phyloP scores from a whole-genome alignment of 2,113 vertebrate species.

The Heterotilapia buettikoferi region DNA sequence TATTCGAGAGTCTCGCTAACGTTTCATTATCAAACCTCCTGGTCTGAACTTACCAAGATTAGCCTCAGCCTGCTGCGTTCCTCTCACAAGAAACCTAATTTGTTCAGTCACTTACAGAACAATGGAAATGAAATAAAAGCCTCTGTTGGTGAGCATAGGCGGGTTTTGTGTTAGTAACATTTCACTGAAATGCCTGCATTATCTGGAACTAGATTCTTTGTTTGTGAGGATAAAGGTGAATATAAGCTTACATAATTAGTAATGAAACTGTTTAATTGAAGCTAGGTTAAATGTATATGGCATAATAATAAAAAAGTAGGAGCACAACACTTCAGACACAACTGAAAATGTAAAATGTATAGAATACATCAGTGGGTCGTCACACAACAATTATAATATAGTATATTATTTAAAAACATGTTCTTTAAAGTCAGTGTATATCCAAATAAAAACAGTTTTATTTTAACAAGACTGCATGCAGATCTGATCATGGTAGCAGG shows the following conservation, averaged over 20 bases:
- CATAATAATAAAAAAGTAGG: background rate
- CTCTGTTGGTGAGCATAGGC: background rate
- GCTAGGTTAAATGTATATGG: background rate
- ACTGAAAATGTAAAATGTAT: background rate
- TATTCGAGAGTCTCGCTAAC: background rate
- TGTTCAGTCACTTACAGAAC: background rate
- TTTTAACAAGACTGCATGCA: background rate
- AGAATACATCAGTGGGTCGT: background rate
- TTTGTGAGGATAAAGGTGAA: background rate
- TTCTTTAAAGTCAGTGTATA: background rate
- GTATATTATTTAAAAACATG: background rate
- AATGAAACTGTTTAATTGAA: background rate
- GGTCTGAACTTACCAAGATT: background rate
- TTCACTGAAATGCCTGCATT: background rate
- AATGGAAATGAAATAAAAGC: background rate
- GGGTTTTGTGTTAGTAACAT: background rate
- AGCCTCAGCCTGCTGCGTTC: background rate
- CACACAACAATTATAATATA: background rate
- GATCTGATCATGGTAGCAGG: background rate
- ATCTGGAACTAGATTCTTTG: background rate
- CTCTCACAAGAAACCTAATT: background rate
- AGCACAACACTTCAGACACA: background rate
- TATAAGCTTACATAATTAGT: background rate
- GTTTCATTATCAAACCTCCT: background rate
- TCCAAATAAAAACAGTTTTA: background rate